Base-by-base conservation (phyloP, 2,797 vertebrate genomes). In the Pseudocheirus occidentalis region DNA sequence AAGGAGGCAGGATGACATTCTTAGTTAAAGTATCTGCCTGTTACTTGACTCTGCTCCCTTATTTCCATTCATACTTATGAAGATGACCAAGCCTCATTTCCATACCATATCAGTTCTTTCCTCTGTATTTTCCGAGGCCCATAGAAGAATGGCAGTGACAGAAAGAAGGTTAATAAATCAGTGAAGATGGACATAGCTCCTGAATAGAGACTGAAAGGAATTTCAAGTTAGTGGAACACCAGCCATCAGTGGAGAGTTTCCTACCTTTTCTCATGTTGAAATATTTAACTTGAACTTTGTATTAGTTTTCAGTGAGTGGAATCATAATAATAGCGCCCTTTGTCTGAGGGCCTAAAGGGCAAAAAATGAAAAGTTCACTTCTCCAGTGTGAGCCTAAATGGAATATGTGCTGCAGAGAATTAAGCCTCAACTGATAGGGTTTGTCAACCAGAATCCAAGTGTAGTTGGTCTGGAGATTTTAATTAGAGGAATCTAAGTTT, bases 261-360 rank as follows among this genome's bases (percentile, higher is more conserved):
- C 5, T 31, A 58, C 56, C 91, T 92, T 73, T 62, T 66, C 54
- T 55, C 24, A 94, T 29, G 14, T 50, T 95, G 93, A 94, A 93
- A 91, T 90, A 57, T 31, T 52, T 46, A 94, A 13, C 12, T 4
- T 34, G 62, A 91, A 29, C 29, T 94, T 96, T 58, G 53, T 73
- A 91, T 73, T 93, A 31, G 90, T 92, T 93, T 94, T 54, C 66
- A 53, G 5, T 50, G 66, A 95, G 93, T 73, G 28, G 34, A 56
- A 13, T 92, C 40, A 50, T n/a, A n/a, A 34, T 58, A 54, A 7
- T 59, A 73, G 13, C 57, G n/a, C 13, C 90, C 81, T 92, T 95
- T 94, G 34, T 24, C 66, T 81, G 59, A 92, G 92, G 53, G 92
- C 2, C 14, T n/a, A 59, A 73, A 91, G 1, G 40, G 16, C n/a